phyloP scores from a whole-genome alignment of 1,140 invertebrate species.

The Sinonovacula constricta region DNA sequence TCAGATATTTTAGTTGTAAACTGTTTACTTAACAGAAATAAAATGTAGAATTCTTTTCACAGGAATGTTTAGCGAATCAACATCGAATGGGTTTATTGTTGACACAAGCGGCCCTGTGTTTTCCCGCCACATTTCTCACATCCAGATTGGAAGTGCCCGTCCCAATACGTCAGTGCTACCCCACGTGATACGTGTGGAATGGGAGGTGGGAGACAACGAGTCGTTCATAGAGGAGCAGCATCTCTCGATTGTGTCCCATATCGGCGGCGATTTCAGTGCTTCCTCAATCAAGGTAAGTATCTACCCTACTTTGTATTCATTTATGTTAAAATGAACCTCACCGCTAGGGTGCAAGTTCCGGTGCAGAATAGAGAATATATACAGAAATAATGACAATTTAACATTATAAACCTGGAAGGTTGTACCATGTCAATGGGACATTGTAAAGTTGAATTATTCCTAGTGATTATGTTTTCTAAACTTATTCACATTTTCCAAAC shows the following conservation, averaged over 20 bases:
- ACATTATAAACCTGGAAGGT: no score
- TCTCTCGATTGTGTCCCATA: conserved; percentile 37
- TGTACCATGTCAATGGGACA: no score
- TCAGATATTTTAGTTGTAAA: no score
- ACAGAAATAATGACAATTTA: no score
- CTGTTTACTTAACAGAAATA: no score
- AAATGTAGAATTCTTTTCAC: not conserved
- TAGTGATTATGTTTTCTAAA: no score
- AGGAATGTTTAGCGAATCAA: conserved; percentile 22
- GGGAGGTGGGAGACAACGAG: conserved; percentile 20
- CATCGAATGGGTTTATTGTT: conserved; percentile 44
- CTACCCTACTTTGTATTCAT: no score
- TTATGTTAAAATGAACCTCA: no score
- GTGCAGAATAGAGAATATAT: no score
- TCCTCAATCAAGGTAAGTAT: conserved; percentile 15
- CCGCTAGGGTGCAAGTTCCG: no score
- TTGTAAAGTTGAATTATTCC: no score
- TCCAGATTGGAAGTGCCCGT: not conserved
- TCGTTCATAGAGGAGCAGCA: conserved; percentile 32
- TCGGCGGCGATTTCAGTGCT: conserved; percentile 36
- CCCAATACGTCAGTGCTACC: conserved; percentile 13
- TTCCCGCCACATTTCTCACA: not conserved
- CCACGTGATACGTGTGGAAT: conserved; percentile 13
- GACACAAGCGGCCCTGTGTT: conserved; percentile 7
- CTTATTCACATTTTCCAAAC: no score